Evolutionary conservation across 2,797 vertebrate species (phyloP).

Genomic region (Tenualosa ilisha): DNA sequence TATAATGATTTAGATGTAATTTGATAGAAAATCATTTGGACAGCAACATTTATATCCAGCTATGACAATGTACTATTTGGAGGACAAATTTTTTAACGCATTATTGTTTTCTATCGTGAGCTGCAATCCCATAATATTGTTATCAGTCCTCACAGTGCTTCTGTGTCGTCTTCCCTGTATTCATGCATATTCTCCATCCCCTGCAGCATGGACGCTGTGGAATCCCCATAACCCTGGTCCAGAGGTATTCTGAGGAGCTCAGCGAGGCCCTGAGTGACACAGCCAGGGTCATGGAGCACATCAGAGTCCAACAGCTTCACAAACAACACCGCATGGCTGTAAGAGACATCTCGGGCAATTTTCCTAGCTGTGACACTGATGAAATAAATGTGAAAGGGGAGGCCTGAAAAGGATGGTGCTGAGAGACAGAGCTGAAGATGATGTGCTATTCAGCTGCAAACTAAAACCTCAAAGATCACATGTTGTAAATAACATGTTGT

Average conservation of each 20-base stretch:
- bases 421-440: background rate
- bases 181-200: background rate
- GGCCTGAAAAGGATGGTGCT: background rate
- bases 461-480: background rate
- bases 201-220: constrained; percentile 92
- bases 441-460: background rate
- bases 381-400: background rate
- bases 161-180: background rate
- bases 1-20: background rate
- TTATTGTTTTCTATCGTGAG: background rate
- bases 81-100: background rate
- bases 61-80: background rate
- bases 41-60: background rate
- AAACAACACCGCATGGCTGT: constrained; percentile 98
- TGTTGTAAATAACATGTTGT: background rate
- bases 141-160: background rate
- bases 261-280: constrained; percentile 86
- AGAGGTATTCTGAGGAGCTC: constrained; percentile 91
- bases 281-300: constrained; percentile 87
- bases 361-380: background rate
- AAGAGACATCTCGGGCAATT: constrained; percentile 59
- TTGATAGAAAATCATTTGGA: background rate
- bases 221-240: constrained; percentile 88
- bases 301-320: constrained; percentile 89
- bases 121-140: background rate